A percentile compares a stretch with the other conserved stretches of the same genome.
These are phyloP conservation scores for Umimayanthus chanpuru DNA, from an alignment of 92 coral and sea anemone species.

Conservation along the genomic window DNA sequence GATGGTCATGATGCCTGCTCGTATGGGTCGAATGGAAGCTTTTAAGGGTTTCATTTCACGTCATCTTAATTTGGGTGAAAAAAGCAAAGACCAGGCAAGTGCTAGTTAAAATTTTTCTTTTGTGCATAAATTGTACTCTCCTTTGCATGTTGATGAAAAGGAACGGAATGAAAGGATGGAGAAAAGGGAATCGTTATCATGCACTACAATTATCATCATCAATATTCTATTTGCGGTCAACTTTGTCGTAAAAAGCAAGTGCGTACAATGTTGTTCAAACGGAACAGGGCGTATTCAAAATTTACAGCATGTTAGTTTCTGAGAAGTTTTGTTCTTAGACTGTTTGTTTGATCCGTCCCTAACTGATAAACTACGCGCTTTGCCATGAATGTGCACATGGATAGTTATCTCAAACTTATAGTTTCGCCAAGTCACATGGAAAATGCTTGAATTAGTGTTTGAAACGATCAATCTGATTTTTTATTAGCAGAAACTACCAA, in stretches of 20 bases:
- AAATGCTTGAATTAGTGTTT: not conserved
- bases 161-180: not conserved
- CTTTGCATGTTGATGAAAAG: not conserved
- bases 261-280: too few relatives aligned
- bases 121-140: not conserved
- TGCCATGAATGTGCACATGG: too few relatives aligned
- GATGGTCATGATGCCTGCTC: slow-evolving; percentile 10
- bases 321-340: too few relatives aligned
- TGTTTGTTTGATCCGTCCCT: too few relatives aligned
- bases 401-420: too few relatives aligned
- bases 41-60: not conserved
- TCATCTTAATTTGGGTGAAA: not conserved
- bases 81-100: not conserved
- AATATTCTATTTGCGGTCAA: too few relatives aligned
- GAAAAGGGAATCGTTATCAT: not conserved
- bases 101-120: not conserved
- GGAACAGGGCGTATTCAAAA: too few relatives aligned
- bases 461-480: not conserved
- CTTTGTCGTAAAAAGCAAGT: too few relatives aligned
- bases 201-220: not conserved
- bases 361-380: too few relatives aligned
- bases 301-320: too few relatives aligned
- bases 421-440: too few relatives aligned
- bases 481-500: not conserved
- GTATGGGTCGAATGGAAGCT: not conserved